Conservation (phyloP, 2,888 invertebrate species). For the Plusia festucae region DNA sequence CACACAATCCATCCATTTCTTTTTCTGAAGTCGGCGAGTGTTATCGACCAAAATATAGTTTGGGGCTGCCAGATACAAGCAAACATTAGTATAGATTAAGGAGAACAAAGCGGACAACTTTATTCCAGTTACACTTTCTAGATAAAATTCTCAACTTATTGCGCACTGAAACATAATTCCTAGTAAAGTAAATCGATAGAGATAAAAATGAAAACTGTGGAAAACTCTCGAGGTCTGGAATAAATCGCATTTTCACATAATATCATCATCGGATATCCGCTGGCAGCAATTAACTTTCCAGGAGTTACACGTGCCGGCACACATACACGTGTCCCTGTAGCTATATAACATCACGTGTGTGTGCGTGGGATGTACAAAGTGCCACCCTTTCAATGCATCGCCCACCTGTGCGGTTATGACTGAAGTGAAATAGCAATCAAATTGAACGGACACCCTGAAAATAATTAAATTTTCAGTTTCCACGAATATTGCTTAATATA, state of each 20-base stretch:
- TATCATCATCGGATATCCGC: conserved; percentile 43
- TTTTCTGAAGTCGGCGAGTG: no score
- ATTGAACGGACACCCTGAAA: conserved; percentile 17
- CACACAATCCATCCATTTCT: no score
- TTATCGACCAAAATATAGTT: no score
- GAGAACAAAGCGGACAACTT: background rate
- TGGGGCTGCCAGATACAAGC: no score
- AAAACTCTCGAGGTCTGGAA: conserved; percentile 19
- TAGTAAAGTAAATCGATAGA: conserved; percentile 2
- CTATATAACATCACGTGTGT: conserved; percentile 17
- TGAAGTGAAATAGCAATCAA: conserved; percentile 26
- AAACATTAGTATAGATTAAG: no score
- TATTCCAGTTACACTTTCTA: background rate
- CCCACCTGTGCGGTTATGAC: conserved; percentile 33
- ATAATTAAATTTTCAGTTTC: background rate
- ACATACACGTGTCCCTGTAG: conserved; percentile 29
- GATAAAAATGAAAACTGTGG: background rate
- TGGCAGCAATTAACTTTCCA: conserved; percentile 60
- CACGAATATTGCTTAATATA: background rate
- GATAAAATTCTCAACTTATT: background rate
- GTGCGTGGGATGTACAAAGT: conserved; percentile 46
- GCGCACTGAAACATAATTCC: background rate
- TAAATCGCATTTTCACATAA: conserved; percentile 46
- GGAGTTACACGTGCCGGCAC: conserved; percentile 63
- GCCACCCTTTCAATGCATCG: conserved; percentile 46